Evolutionary conservation across 1,140 invertebrate genomes (phyloP).

Genomic region (Panagrolaimus sp.): DNA sequence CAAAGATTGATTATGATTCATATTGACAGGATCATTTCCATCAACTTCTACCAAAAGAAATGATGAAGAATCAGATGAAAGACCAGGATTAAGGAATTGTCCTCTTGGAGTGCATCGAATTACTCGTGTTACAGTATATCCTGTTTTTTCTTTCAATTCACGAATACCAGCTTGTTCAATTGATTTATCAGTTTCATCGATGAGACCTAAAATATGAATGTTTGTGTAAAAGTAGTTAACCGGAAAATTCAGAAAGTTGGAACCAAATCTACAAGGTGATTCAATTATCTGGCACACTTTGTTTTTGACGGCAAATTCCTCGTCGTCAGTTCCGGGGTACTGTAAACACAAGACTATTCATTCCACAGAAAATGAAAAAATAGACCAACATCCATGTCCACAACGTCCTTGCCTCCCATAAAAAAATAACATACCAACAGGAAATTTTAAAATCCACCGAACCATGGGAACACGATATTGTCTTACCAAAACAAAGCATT

Average conservation of each 20-base stretch:
- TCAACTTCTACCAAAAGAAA: slow-evolving; percentile 39
- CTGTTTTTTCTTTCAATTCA: slow-evolving; percentile 41
- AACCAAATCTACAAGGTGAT: no score
- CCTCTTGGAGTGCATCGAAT: slow-evolving; percentile 18
- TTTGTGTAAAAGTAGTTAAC: no score
- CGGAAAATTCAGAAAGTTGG: no score
- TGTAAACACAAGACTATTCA: no score
- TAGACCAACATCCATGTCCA: no score
- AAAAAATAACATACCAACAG: slow-evolving; percentile 14
- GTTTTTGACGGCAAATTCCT: no score
- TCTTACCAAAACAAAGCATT: slow-evolving; percentile 33
- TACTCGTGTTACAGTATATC: slow-evolving; percentile 25
- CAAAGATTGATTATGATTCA: slow-evolving; percentile 26
- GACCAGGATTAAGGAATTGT: slow-evolving; percentile 32
- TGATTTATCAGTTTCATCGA: slow-evolving; percentile 26
- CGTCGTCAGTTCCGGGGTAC: no score
- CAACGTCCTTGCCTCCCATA: no score
- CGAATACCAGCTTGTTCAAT: slow-evolving; percentile 30
- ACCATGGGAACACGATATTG: slow-evolving; percentile 38
- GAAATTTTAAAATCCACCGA: slow-evolving; percentile 33
- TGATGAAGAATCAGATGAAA: slow-evolving; percentile 31
- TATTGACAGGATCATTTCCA: slow-evolving; percentile 32
- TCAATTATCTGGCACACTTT: no score
- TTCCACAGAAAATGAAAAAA: no score
- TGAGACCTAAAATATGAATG: slow-evolving; percentile 23